Evolutionary conservation across 2,888 invertebrate species (phyloP).

Genomic region (Stenodema calcarata): DNA sequence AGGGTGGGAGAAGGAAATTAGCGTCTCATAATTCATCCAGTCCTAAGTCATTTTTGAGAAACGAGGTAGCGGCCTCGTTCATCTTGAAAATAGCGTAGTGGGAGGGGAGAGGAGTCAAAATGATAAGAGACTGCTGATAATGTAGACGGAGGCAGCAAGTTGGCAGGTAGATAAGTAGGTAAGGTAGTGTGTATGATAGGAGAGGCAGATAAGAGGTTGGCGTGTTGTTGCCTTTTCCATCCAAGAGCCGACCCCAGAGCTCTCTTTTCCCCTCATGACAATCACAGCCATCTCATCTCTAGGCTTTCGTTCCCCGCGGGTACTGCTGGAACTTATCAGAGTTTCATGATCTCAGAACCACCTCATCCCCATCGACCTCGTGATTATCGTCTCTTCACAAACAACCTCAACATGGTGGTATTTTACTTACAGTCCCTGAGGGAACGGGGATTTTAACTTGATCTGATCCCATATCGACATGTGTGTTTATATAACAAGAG

Average conservation of each 20-base stretch:
- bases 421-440: not conserved
- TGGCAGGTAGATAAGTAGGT: not conserved
- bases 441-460: too few species aligned
- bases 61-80: not conserved
- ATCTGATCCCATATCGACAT: too few species aligned
- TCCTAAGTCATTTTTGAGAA: not conserved
- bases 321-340: not conserved
- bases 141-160: not conserved
- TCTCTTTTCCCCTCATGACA: not conserved
- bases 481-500: too few species aligned
- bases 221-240: not conserved
- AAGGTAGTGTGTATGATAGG: not conserved
- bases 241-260: not conserved
- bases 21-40: not conserved
- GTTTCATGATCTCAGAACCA: not conserved
- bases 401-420: not conserved
- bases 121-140: not conserved
- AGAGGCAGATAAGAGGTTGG: not conserved
- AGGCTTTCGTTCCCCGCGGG: not conserved
- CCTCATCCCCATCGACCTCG: not conserved
- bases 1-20: too few species aligned
- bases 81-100: not conserved
- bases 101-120: not conserved
- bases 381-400: not conserved
- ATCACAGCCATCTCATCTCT: not conserved